Conservation (phyloP, 2,797 vertebrate genomes). For the Lithobates sylvaticus region DNA sequence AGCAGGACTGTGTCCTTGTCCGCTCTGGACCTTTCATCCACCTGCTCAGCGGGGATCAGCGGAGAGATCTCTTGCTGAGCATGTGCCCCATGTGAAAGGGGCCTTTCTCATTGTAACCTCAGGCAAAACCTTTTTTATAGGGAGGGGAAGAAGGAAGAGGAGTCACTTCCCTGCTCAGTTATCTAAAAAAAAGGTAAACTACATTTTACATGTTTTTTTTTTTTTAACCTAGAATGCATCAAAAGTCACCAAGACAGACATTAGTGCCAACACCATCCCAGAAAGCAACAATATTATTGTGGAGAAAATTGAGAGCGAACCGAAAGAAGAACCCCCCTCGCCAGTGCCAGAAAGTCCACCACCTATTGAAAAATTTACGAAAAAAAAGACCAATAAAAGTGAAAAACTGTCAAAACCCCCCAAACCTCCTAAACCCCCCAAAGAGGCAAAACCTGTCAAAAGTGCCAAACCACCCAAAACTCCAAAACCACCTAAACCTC, state of each 20-base stretch:
- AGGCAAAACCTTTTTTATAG: too few species aligned
- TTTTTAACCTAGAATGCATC: slow-evolving; percentile 78
- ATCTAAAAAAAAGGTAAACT: too few species aligned
- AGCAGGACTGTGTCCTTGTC: too few species aligned
- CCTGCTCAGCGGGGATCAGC: too few species aligned
- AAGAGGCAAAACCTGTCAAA: slow-evolving; percentile 81
- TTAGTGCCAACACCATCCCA: slow-evolving; percentile 76
- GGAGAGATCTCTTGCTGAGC: too few species aligned
- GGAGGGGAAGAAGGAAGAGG: too few species aligned
- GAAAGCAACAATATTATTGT: slow-evolving; percentile 84
- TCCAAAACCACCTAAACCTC: slow-evolving; percentile 77
- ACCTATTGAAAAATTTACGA: slow-evolving; percentile 73
- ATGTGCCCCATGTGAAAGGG: too few species aligned
- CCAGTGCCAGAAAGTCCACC: slow-evolving; percentile 71
- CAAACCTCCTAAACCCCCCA: slow-evolving; percentile 84
- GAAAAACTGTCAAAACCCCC: slow-evolving; percentile 62
- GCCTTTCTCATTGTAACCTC: too few species aligned
- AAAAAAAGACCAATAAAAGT: slow-evolving; percentile 77
- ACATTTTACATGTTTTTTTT: neutral
- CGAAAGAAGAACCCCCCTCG: slow-evolving; percentile 79
- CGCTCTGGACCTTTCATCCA: too few species aligned
- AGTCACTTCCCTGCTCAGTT: too few species aligned
- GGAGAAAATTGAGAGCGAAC: slow-evolving; percentile 64
- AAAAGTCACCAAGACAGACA: slow-evolving; percentile 89
- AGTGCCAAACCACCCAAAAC: slow-evolving; percentile 78